Evolutionary conservation across 2,113 vertebrate species (phyloP).

Genomic region (Chrysochloris asiatica): DNA sequence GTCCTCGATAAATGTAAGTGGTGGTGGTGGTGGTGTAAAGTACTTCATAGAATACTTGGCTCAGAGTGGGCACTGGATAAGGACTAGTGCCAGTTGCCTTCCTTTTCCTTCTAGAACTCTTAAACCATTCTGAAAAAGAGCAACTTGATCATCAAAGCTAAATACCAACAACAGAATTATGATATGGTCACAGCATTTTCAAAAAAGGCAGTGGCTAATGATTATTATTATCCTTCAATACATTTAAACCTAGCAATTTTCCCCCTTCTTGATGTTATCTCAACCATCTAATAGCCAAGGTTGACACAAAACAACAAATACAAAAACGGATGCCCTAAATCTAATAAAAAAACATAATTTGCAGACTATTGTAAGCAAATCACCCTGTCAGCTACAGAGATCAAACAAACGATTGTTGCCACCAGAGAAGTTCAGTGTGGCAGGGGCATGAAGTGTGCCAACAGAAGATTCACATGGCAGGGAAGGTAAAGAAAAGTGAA

Average conservation of each 20-base stretch:
- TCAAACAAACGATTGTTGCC: not conserved
- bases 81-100: not conserved
- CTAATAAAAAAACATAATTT: conserved; percentile 5
- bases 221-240: not conserved
- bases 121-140: not conserved
- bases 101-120: not conserved
- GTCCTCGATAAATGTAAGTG: not conserved
- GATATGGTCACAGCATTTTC: not conserved
- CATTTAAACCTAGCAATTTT: not conserved
- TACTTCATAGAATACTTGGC: not conserved
- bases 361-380: not conserved
- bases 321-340: not conserved
- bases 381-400: not conserved
- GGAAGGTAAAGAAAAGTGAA: not conserved
- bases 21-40: not conserved
- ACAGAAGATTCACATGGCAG: not conserved
- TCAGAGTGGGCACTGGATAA: not conserved
- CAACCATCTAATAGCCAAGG: not conserved
- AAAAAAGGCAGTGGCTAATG: not conserved
- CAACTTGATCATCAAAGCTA: not conserved
- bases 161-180: not conserved
- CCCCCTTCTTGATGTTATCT: not conserved
- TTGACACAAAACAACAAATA: not conserved
- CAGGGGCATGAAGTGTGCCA: not conserved
- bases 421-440: not conserved